Evolutionary conservation across 2,888 invertebrate species (phyloP), one percentile per base, ranked within the genome.

Genomic region (Harpalus rufipes): DNA sequence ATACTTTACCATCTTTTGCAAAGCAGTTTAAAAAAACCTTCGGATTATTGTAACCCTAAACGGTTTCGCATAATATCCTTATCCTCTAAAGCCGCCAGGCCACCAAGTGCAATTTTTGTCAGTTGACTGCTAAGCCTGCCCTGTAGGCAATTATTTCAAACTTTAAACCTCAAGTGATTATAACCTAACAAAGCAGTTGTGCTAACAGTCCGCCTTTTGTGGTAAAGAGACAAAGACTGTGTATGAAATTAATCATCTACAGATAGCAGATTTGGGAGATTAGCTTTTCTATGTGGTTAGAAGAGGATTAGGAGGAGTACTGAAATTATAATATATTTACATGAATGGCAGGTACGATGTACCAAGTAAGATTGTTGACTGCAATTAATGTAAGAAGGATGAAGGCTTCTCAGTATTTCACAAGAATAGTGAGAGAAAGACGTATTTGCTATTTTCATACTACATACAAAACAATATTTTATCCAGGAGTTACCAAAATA

Each of bases 241-340:
- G 72, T 74, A 74, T 74, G 72, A 44, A 68, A 68, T 68, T 68
- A 68, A 68, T 68, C 10, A 68, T 68, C 12, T 14, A 32, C 32
- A 7, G 63, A 63, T 63, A 18, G 12, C 21, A 25, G 63, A 63
- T 68, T 68, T n/a, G n/a, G 39, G 14, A 12, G 32, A 25, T 68
- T 68, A 68, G 32, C 68, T 63, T 68, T 68, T 68, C 25, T 32
- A 68, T 32, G 68, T 68, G 68, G 41, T 74, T 44, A 44, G 18
- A 74, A 44, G 44, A n/a, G 16, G 72, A 74, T 74, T 74, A 74
- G 65, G n/a, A 12, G 72, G 7, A 72, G n/a, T 32, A 74, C 44
- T 44, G 4, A 74, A 74, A 74, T 74, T 74, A 44, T 74, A 74
- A 74, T 74, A 44, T 74, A 74, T 74, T 74, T 74, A 44, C 16